Percentiles rank a stretch among this genome's conserved stretches.
phyloP scores from a whole-genome alignment of 2,797 vertebrate species.

The Neosalanx taihuensis region DNA sequence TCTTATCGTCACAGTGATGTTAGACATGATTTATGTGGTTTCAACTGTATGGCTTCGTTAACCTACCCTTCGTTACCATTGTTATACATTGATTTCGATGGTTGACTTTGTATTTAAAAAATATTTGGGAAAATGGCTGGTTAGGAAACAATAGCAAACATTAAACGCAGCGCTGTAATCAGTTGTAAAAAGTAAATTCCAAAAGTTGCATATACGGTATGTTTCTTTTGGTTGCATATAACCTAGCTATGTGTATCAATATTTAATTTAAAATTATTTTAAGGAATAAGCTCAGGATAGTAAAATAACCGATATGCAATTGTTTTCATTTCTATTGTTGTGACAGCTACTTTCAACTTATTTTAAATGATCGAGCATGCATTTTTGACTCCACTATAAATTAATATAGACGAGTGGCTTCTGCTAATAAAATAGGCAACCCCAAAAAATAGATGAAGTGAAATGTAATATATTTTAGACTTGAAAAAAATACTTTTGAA shows the following conservation, averaged over 20 bases:
- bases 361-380: not conserved
- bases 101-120: conserved; percentile 20
- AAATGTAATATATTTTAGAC: not conserved
- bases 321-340: not conserved
- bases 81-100: conserved; percentile 58
- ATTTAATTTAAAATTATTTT: not conserved
- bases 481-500: conserved; percentile 63
- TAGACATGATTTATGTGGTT: conserved; percentile 82
- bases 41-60: conserved; percentile 77
- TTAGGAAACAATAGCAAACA: not conserved
- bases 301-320: not conserved
- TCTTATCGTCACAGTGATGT: conserved; percentile 79
- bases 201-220: not conserved
- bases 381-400: not conserved
- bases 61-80: conserved; percentile 58
- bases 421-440: not conserved
- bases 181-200: not conserved
- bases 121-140: conserved; percentile 40
- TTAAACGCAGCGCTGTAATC: not conserved
- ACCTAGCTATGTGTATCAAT: not conserved
- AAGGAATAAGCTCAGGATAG: not conserved
- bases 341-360: conserved; percentile 1
- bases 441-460: not conserved
- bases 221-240: not conserved
- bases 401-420: not conserved